A percentile compares a stretch with the other conserved stretches of the same genome.
These are phyloP conservation scores for Sinosuthora webbiana DNA, from an alignment of 2,113 vertebrate species.

Conservation along the genomic window DNA sequence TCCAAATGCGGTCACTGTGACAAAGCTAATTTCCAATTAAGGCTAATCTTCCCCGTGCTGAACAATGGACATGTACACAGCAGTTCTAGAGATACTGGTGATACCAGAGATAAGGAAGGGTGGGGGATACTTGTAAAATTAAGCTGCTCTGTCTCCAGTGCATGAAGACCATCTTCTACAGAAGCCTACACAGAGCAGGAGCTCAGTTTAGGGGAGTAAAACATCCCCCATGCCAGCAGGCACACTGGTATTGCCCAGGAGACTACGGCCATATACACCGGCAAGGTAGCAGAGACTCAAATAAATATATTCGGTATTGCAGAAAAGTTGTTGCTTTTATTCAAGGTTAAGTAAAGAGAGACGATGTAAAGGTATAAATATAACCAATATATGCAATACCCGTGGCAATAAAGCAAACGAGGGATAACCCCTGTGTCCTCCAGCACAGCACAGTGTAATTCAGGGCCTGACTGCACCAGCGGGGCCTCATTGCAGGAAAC, in stretches of 20 bases:
- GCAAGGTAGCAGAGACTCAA: neutral
- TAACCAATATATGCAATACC: neutral
- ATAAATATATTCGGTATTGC: neutral
- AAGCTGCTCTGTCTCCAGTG: neutral
- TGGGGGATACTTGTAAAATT: neutral
- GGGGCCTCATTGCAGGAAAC: neutral
- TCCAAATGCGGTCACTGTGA: constrained; percentile 40
- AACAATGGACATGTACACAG: neutral
- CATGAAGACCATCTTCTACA: neutral
- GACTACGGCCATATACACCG: accelerated
- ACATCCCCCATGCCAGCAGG: neutral
- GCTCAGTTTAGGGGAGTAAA: neutral
- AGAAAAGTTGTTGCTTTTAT: neutral
- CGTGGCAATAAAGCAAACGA: neutral
- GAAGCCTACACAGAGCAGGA: neutral
- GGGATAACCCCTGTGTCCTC: neutral
- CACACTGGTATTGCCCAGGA: neutral
- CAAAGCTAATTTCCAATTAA: constrained; percentile 8
- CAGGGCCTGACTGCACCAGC: neutral
- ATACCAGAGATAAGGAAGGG: neutral
- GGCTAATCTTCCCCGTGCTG: neutral
- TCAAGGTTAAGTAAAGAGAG: neutral
- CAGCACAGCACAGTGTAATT: neutral
- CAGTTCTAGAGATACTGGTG: neutral
- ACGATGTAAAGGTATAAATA: neutral